These are phyloP conservation scores for Anthrax anthrax DNA, from an alignment of 2,888 invertebrate genomes.

Conservation along the genomic window DNA sequence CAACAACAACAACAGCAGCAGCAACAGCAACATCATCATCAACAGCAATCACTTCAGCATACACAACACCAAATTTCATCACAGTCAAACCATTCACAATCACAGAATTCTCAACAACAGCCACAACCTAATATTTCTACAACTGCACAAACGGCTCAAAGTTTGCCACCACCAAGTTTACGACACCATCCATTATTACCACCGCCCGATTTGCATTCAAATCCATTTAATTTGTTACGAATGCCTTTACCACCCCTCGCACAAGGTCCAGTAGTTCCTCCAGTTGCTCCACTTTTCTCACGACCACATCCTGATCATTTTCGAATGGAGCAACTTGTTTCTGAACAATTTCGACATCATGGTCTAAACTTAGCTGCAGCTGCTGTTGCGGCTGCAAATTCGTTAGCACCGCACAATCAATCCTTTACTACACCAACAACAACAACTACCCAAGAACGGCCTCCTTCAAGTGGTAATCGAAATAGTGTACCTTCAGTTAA, in stretches of 20 bases:
- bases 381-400: slow-evolving; percentile 49
- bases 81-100: slow-evolving; percentile 26
- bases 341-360: slow-evolving; percentile 68
- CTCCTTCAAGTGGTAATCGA: slow-evolving; percentile 29
- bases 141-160: slow-evolving; percentile 42
- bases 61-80: slow-evolving; percentile 23
- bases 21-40: slow-evolving; percentile 20
- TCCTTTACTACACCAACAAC: slow-evolving; percentile 38
- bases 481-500: slow-evolving; percentile 23
- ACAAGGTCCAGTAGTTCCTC: slow-evolving; percentile 54
- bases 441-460: slow-evolving; percentile 39
- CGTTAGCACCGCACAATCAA: slow-evolving; percentile 44
- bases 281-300: slow-evolving; percentile 54
- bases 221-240: slow-evolving; percentile 58
- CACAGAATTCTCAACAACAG: slow-evolving; percentile 44
- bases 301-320: slow-evolving; percentile 69
- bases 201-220: slow-evolving; percentile 56
- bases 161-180: slow-evolving; percentile 45
- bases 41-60: slow-evolving; percentile 29
- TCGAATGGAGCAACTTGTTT: slow-evolving; percentile 71
- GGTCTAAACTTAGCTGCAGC: slow-evolving; percentile 64
- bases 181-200: slow-evolving; percentile 54
- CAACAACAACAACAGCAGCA: slow-evolving; percentile 45
- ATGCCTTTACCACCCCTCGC: slow-evolving; percentile 60
- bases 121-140: slow-evolving; percentile 41